Base-by-base conservation (phyloP, 1,140 invertebrate species). In the Asobara japonica region DNA sequence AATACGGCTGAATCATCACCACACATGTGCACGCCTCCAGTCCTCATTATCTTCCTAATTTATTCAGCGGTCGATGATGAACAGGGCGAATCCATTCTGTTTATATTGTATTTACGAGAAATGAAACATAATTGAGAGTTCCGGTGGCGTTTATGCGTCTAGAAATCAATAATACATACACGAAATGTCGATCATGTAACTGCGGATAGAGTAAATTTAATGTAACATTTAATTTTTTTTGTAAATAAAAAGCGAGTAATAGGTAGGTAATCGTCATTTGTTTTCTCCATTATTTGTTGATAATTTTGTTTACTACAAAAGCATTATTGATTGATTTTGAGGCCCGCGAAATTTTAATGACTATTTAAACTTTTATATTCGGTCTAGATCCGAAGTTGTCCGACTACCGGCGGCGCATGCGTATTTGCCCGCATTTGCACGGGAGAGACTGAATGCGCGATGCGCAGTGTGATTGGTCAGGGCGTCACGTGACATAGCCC, bases 161-260 rank as follows among this genome's bases (percentile, higher is more conserved):
- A 6, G 8, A 25, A 25, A 25, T 25, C 20, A 56, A 56, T 2
- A 56, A 22, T 56, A 56, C 25, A 56, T 25, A 25, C 25, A 56
- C 18, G 22, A 56, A 25, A 56, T 56, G 8, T 56, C 51, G 20
- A 27, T 56, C 51, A 56, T 25, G 10, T 10, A 13, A 56, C 51
- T 56, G 22, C 22, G 51, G 11, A 56, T 56, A 56, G 51, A 56
- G 51, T 56, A 27, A 25, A 56, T 56, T 56, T 25, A 56, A 56
- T 56, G 51, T 56, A 56, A 56, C 22, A 56, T 18, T 56, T 56
- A 56, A 56, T 56, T 25, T 56, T 56, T 56, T 45, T 7, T 51
- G 16, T 18, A 56, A 5, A 51, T 56, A 56, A 56, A 56, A 56
- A 25, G 22, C 51, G 51, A 27, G 22, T 56, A 56, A 56, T n/a